Evolutionary conservation across 2,113 vertebrate species (phyloP).

Genomic region (Chloebia gouldiae): DNA sequence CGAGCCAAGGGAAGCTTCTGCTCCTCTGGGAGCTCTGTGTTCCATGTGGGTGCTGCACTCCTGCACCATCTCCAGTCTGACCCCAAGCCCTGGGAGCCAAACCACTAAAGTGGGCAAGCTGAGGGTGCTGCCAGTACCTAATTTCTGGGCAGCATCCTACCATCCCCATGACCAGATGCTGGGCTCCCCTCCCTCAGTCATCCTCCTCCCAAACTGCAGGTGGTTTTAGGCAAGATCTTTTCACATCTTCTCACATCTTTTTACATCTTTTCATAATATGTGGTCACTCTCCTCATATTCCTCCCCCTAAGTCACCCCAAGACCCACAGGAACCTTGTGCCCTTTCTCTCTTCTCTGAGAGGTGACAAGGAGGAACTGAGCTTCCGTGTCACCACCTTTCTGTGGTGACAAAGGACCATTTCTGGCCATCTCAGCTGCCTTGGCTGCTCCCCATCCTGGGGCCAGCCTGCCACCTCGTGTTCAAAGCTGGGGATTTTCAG

Average conservation of each 20-base stretch:
- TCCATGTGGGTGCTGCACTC: rapidly evolving
- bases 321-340: background rate
- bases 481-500: background rate
- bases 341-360: background rate
- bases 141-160: background rate
- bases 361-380: background rate
- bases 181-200: background rate
- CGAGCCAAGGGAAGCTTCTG: background rate
- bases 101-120: background rate
- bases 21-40: background rate
- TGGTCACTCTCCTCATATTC: background rate
- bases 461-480: slow-evolving; percentile 51
- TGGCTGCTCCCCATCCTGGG: background rate
- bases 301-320: background rate
- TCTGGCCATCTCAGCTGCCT: background rate
- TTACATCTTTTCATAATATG: background rate
- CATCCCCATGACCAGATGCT: rapidly evolving
- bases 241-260: background rate
- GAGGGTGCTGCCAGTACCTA: background rate
- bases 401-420: background rate
- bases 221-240: background rate
- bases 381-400: background rate
- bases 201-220: background rate
- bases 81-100: background rate
- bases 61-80: background rate